Percentiles rank a stretch among this genome's conserved stretches.
Conservation (phyloP, 2,797 vertebrate genomes). For the Argentina silus region DNA sequence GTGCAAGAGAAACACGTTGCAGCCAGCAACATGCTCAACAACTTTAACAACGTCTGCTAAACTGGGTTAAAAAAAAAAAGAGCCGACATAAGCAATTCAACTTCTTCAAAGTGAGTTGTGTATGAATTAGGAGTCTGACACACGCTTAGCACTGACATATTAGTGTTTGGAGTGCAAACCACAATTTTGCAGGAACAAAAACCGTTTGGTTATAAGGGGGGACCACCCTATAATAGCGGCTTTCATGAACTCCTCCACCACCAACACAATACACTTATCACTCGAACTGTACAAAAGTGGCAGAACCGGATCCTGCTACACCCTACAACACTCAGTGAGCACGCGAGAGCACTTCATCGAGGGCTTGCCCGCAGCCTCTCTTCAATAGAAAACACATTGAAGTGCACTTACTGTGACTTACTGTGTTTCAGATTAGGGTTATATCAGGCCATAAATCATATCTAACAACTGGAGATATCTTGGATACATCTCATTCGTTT, state of each 20-base stretch:
- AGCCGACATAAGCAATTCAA: conserved; percentile 18
- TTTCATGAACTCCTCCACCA: conserved; percentile 58
- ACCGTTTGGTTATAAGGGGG: conserved; percentile 11
- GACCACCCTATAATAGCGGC: conserved; percentile 41
- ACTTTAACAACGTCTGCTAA: neutral
- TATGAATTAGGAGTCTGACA: neutral
- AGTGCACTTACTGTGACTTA: neutral
- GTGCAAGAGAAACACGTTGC: conserved; percentile 31
- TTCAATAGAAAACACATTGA: conserved; percentile 5
- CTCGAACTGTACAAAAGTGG: conserved; percentile 66
- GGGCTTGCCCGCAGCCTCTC: conserved; percentile 32
- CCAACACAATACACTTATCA: conserved; percentile 63
- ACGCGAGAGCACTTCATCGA: conserved; percentile 37
- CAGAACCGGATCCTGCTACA: conserved; percentile 69
- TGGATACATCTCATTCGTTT: too few relatives aligned
- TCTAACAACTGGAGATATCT: neutral
- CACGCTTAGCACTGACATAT: neutral
- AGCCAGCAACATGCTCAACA: conserved; percentile 5
- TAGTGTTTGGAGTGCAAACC: conserved; percentile 23
- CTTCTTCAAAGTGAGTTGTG: conserved; percentile 35
- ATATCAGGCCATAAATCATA: neutral
- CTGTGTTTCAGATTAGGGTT: too few relatives aligned
- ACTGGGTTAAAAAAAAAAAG: conserved; percentile 23
- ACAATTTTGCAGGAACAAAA: conserved; percentile 47
- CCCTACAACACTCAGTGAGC: conserved; percentile 59